Evolutionary conservation across 2,888 invertebrate genomes (phyloP).

Genomic region (Xanthorhoe designata): DNA sequence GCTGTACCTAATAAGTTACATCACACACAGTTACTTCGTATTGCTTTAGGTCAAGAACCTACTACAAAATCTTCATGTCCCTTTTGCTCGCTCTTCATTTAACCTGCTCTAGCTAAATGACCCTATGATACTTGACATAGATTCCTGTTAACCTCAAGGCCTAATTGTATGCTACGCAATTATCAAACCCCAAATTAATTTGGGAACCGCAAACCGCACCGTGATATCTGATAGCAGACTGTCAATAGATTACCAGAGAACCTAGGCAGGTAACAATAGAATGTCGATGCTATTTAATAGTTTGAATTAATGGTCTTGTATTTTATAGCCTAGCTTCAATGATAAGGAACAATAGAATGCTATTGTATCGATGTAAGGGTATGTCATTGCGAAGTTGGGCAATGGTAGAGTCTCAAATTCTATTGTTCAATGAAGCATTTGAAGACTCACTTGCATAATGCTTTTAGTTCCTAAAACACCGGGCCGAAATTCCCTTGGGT

Average conservation of each 20-base stretch:
- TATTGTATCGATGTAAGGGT: slow-evolving; percentile 14
- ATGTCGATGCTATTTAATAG: slow-evolving; percentile 29
- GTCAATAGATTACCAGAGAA: slow-evolving; percentile 29
- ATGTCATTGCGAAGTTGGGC: slow-evolving; percentile 5
- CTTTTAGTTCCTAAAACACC: neutral
- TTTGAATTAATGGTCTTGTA: slow-evolving; percentile 38
- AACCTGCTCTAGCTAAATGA: neutral
- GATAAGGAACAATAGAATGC: slow-evolving; percentile 14
- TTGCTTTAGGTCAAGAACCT: too few relatives aligned
- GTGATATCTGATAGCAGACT: slow-evolving; percentile 29
- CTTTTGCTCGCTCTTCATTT: too few relatives aligned
- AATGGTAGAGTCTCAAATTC: neutral
- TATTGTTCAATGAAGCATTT: slow-evolving; percentile 5
- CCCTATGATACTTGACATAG: slow-evolving; percentile 3
- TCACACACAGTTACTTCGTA: too few relatives aligned
- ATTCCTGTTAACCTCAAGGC: slow-evolving; percentile 13
- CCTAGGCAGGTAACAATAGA: slow-evolving; percentile 30
- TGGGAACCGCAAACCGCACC: slow-evolving; percentile 35
- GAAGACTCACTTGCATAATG: neutral
- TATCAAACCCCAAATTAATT: slow-evolving; percentile 36
- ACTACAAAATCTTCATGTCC: too few relatives aligned
- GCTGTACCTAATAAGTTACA: too few relatives aligned
- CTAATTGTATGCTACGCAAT: slow-evolving; percentile 11
- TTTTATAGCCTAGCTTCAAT: slow-evolving; percentile 31
- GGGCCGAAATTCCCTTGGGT: neutral